Evolutionary conservation across 2,888 invertebrate species (phyloP), one percentile per base, ranked within the genome.

Genomic region (Fragum whitleyi): DNA sequence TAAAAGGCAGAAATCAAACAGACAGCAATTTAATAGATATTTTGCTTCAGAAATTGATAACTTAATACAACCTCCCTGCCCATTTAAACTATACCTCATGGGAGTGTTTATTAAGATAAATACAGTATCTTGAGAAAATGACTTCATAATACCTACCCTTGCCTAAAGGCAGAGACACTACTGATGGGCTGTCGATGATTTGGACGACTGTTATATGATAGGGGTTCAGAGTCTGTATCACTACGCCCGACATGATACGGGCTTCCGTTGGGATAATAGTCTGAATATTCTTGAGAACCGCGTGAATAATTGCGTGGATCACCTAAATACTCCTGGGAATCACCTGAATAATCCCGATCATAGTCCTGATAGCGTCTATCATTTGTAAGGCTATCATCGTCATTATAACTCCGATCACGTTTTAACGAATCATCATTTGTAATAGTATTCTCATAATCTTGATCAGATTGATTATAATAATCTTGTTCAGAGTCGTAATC

Each of bases 201-300:
- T 36, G 97, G 97, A 94, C 97, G 96, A 94, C 97, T 97, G 95
- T 97, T 97, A 95, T 97, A 98, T 94, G 96, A 97, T 88, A 98
- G 95, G 65, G 94, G 94, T 77, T 94, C 95, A 0, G 94, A 94
- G 82, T 94, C 94, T 23, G 93, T 93, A 83, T 93, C 94, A 87
- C 93, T 92, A 21, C 93, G 88, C 55, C 90, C 89, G 26, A 89
- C 89, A 74, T 91, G 90, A 67, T 88, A 89, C 0, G 86, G 83
- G 67, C 79, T 81, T 21, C 81, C 84, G 26, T 84, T 84, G 32
- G 86, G 88, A 74, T 88, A 90, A 77, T 89, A 90, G 65, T 90
- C 88, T 26, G 82, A 74, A 42, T 72, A 55, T 29, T 69, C 69
- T 26, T 69, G 69, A n/a, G 69, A 76, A 36, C 71, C 79, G 2